Evolutionary conservation across 1,140 invertebrate genomes (phyloP), one percentile per base, ranked within the genome.

Genomic region (Meloidogyne exigua): DNA sequence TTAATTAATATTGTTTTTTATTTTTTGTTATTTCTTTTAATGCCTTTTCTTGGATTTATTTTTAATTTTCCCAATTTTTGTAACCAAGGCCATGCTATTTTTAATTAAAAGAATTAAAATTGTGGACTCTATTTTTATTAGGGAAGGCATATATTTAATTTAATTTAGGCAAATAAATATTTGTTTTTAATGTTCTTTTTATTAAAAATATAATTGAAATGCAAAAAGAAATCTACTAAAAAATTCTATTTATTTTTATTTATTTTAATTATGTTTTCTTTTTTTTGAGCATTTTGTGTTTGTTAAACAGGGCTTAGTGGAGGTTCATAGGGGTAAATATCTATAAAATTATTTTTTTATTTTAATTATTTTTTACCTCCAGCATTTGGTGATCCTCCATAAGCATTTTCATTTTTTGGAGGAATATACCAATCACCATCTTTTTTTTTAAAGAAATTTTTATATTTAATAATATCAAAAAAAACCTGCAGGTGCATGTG

Each of bases 301-400:
- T 64, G 18, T 64, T 76, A 39, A 57, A 57, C 49, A n/a, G 79
- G 72, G 10, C 65, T 81, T 7, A 82, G 21, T 21, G 81, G 82
- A 13, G 82, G 74, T 21, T 83, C 82, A 71, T 83, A 83, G 11
- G 82, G 82, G 49, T 83, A 83, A 36, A 83, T 75, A 69, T 83
- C 82, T 73, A 26, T n/a, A n/a, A 64, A 64, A 72, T n/a, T 23
- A 72, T 21, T 36, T 25, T 26, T 15, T 21, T 15, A 71, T 23
- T 26, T 26, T 23, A 32, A 32, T 70, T 15, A 44, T 15, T 44
- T 44, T 15, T 62, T 12, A 73, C 71, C 71, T 32, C 82, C 82
- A 13, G 82, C 84, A 21, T 86, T 80, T 26, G 82, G 83, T 13
- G 82, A 83, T 28, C 82, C 82, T n/a, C 82, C 83, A 63, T 83